Evolutionary conservation across 2,113 vertebrate species (phyloP).

Genomic region (Muntiacus reevesi): DNA sequence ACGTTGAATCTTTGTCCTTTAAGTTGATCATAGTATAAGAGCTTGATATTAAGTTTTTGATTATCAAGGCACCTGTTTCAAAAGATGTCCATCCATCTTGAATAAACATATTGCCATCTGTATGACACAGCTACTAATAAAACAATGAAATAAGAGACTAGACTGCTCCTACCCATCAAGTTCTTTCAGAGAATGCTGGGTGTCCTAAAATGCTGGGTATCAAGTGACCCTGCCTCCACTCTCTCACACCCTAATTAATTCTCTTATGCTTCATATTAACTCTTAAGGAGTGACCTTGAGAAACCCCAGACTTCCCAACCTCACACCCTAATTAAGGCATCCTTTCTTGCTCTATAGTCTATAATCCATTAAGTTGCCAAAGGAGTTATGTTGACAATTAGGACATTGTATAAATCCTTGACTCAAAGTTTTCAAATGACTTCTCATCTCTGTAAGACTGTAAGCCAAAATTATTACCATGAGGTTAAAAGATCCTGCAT

Average conservation of each 20-base stretch:
- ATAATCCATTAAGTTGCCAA: not conserved
- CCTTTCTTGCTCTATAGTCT: not conserved
- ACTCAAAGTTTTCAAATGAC: not conserved
- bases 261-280: not conserved
- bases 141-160: not conserved
- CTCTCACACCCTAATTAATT: not conserved
- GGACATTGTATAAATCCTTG: not conserved
- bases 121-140: not conserved
- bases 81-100: not conserved
- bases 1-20: not conserved
- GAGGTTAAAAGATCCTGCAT: not conserved
- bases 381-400: not conserved
- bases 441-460: not conserved
- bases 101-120: not conserved
- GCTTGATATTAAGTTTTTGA: not conserved
- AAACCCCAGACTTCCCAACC: not conserved
- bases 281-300: not conserved
- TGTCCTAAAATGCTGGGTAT: not conserved
- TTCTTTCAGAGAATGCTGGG: not conserved
- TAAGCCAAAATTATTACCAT: not conserved
- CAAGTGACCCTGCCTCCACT: not conserved
- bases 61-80: not conserved
- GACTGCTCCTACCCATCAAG: not conserved
- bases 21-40: not conserved
- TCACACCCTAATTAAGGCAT: not conserved